Conservation (phyloP, 2,797 vertebrate species). For the Uromys caudimaculatus region DNA sequence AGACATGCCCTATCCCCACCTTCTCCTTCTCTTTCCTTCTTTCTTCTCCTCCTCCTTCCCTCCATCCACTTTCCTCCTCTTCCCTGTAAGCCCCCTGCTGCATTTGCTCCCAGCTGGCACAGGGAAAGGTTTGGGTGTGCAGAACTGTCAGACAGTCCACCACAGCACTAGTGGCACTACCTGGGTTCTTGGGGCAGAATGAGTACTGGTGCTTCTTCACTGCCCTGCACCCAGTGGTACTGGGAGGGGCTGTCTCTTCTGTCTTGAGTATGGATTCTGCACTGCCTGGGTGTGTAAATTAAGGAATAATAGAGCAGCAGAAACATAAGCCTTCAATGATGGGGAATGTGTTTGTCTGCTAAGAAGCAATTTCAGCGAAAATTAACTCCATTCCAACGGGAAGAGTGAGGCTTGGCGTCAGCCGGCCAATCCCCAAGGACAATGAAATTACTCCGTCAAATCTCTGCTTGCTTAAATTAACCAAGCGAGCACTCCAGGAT, state of each 20-base stretch:
- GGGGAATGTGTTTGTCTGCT: slow-evolving; percentile 91
- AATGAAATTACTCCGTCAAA: slow-evolving; percentile 91
- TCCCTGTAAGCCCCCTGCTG: too few species aligned
- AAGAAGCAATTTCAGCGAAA: slow-evolving; percentile 92
- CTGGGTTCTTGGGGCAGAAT: slow-evolving; percentile 58
- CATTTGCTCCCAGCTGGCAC: not conserved
- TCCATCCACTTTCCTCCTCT: not conserved
- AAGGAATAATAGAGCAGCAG: slow-evolving; percentile 90
- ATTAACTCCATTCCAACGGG: slow-evolving; percentile 92
- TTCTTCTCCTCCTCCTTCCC: not conserved
- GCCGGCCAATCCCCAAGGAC: slow-evolving; percentile 89
- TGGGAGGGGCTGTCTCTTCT: slow-evolving; percentile 78
- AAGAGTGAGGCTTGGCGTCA: slow-evolving; percentile 90
- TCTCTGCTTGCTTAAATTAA: slow-evolving; percentile 91
- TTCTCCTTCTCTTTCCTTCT: not conserved
- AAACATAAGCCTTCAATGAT: slow-evolving; percentile 88
- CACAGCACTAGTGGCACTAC: not conserved
- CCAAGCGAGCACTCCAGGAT: slow-evolving; percentile 88
- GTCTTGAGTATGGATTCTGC: slow-evolving; percentile 85
- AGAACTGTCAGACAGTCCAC: not conserved
- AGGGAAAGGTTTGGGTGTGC: not conserved
- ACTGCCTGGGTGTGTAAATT: slow-evolving; percentile 87
- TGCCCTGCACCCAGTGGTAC: slow-evolving; percentile 67
- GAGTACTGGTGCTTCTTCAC: not conserved
- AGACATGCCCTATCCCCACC: not conserved